These are phyloP conservation scores for Riparia riparia DNA, from an alignment of 2,113 vertebrate genomes.

Conservation along the genomic window DNA sequence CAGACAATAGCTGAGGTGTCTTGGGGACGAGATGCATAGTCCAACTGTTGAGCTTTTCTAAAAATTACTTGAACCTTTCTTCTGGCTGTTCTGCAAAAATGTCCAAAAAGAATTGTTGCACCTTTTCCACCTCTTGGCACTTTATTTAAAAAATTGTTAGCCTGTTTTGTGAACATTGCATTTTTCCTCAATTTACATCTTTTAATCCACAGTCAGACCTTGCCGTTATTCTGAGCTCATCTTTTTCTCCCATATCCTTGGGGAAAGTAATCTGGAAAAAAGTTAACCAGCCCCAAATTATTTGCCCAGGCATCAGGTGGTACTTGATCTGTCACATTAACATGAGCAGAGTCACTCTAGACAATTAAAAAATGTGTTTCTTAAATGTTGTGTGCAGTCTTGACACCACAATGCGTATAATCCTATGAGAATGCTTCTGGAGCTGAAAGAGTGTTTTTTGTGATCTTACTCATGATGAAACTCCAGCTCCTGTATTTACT, in stretches of 20 bases:
- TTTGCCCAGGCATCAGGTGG: background rate
- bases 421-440: background rate
- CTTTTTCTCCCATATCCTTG: background rate
- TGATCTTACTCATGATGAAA: background rate
- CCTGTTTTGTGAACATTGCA: background rate
- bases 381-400: background rate
- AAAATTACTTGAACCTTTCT: background rate
- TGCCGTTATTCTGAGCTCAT: background rate
- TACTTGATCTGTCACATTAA: background rate
- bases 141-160: background rate
- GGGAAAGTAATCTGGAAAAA: background rate
- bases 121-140: background rate
- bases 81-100: background rate
- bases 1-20: background rate
- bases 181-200: background rate
- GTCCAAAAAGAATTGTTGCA: background rate
- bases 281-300: background rate
- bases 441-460: background rate
- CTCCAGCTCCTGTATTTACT: background rate
- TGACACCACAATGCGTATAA: background rate
- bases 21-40: background rate
- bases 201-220: background rate
- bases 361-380: background rate
- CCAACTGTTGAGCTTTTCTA: background rate
- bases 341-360: background rate